Evolutionary conservation across 2,797 vertebrate genomes (phyloP), one percentile per base, ranked within the genome.

Genomic region (Rachycentron canadum): DNA sequence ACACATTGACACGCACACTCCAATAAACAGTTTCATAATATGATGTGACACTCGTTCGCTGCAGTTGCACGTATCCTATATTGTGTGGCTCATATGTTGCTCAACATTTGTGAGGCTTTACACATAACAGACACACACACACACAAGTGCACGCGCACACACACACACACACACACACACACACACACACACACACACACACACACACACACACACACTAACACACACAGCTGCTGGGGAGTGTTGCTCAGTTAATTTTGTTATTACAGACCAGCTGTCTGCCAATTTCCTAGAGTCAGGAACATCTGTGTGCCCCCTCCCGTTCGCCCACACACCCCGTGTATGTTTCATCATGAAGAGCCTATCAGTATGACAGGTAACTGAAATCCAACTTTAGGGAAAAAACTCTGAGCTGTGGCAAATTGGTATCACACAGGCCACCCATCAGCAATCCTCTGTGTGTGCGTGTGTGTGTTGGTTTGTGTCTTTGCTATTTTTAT

Each of bases 231-330:
- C 89, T 87, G 89, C 73, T 85, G 14, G 63, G 65, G 38, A 81
- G 83, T 79, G 79, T 85, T 71, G 84, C 82, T 90, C 79, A 77
- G 83, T 91, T 91, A 88, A 61, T 78, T 85, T 76, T 75, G 83
- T 88, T 89, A 88, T 90, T 88, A 81, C 75, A 79, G 73, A 86
- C 84, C 91, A 93, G 90, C 80, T 92, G 91, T 84, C 69, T 82
- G 79, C 68, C 82, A 79, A 76, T 93, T 86, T 89, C 64, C 64
- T 67, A 0, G 14, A 84, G 68, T 82, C 77, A 66, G 76, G 70
- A 88, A 91, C 88, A 90, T 86, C 79, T 89, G 86, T 66, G 74
- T 30, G 52, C 58, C 32, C 25, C 25, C 34, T 19, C 49, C 38
- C 49, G 10, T 45, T 62, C 38, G 4, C 52, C 47, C 62, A 62